Evolutionary conservation across 2,797 vertebrate genomes (phyloP).

Genomic region (Fringilla coelebs): DNA sequence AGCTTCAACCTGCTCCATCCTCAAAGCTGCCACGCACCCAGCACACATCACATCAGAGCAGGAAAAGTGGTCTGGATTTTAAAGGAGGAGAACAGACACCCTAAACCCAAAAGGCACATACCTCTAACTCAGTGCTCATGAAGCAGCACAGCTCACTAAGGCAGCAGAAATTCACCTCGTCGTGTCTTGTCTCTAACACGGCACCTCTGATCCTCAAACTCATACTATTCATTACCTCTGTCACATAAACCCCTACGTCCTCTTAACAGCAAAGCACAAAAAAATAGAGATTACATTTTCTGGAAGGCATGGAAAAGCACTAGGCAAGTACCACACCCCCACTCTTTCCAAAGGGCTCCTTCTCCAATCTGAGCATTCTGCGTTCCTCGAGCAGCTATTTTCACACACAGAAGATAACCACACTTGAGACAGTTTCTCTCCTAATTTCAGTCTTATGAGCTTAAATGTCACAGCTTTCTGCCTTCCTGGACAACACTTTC

Average conservation of each 20-base stretch:
- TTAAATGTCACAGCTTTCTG: not conserved
- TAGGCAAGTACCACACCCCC: not conserved
- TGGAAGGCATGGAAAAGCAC: not conserved
- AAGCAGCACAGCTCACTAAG: not conserved
- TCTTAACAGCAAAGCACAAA: not conserved
- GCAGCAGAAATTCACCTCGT: fast-evolving
- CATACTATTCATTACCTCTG: not conserved
- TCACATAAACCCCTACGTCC: not conserved
- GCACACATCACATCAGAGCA: not conserved
- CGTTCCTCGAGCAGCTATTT: not conserved
- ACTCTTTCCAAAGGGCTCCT: not conserved
- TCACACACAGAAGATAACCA: not conserved
- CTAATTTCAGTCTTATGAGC: not conserved
- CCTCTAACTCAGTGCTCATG: not conserved
- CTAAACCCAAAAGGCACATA: not conserved
- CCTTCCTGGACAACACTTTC: constrained; percentile 9
- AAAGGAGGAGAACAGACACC: not conserved
- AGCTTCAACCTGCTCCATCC: not conserved
- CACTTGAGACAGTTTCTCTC: not conserved
- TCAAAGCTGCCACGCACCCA: not conserved
- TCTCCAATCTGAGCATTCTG: not conserved
- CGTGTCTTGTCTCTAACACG: fast-evolving
- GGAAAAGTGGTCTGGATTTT: not conserved
- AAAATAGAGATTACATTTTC: not conserved
- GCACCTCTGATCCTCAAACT: not conserved